Evolutionary conservation across 2,888 invertebrate genomes (phyloP).

Genomic region (Oligia latruncula): DNA sequence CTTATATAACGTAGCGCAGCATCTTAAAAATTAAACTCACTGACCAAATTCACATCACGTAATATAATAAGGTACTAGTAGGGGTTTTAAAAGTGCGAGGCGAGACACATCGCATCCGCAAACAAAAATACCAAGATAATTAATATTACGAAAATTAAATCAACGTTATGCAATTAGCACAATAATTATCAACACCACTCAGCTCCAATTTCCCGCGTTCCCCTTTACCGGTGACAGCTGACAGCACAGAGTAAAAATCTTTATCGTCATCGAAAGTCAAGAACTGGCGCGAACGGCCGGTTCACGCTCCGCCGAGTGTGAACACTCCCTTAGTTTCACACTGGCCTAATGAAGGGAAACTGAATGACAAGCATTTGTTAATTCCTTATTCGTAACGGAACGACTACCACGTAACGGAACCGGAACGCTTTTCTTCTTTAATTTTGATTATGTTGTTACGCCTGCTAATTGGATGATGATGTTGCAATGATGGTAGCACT

Average conservation of each 20-base stretch:
- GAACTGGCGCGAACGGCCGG: conserved; percentile 44
- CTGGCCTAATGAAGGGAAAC: conserved; percentile 64
- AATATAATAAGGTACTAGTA: no score
- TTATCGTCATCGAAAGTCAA: conserved; percentile 65
- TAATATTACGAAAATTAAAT: conserved; percentile 29
- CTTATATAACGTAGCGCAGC: no score
- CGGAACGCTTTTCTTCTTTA: conserved; percentile 41
- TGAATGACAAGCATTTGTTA: conserved; percentile 42
- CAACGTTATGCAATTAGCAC: neutral
- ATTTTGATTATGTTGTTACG: conserved; percentile 29
- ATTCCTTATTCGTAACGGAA: conserved; percentile 40
- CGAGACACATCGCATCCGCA: no score
- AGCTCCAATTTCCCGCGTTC: conserved; percentile 46
- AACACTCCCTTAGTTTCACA: conserved; percentile 61
- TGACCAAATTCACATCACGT: no score
- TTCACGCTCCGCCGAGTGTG: conserved; percentile 50
- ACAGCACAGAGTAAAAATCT: conserved; percentile 51
- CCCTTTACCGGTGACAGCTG: conserved; percentile 39
- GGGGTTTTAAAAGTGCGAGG: neutral
- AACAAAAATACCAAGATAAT: neutral
- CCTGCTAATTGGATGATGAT: conserved; percentile 27
- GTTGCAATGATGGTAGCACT: conserved; percentile 34
- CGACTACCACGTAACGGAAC: conserved; percentile 34
- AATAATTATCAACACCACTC: conserved; percentile 2
- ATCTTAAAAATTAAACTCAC: no score